Conservation (phyloP, 2,797 vertebrate species). For the Myiotriccus ornatus region DNA sequence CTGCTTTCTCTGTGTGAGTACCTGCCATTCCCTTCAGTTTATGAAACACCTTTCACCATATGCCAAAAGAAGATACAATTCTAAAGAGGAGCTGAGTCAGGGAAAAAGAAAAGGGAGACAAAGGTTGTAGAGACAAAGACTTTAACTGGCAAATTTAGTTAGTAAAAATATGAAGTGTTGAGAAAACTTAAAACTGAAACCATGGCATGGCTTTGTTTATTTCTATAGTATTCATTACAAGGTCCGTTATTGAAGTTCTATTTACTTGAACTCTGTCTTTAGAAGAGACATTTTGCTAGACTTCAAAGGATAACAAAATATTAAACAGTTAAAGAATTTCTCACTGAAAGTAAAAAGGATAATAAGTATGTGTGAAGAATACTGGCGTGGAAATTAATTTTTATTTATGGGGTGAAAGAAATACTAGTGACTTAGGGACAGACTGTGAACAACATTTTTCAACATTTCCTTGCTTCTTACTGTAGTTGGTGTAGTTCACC, state of each 20-base stretch:
- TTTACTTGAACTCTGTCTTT: background rate
- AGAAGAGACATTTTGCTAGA: background rate
- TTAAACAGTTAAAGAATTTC: background rate
- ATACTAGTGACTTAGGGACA: background rate
- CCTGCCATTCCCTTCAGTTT: background rate
- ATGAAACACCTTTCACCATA: constrained; percentile 14
- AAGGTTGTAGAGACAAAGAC: background rate
- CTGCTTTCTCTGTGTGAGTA: constrained; percentile 22
- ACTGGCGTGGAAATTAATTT: background rate
- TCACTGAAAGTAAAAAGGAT: background rate
- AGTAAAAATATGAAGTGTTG: background rate
- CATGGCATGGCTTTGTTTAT: background rate
- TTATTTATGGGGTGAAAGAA: background rate
- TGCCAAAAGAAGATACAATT: constrained; percentile 6
- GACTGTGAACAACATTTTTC: background rate
- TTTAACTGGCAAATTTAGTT: background rate
- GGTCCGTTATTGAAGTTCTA: background rate
- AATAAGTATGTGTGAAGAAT: background rate
- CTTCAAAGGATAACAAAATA: background rate
- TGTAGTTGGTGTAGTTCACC: background rate
- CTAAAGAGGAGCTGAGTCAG: background rate
- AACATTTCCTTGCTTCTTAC: background rate
- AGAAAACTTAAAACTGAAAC: background rate
- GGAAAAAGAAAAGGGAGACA: background rate
- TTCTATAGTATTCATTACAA: background rate